These are phyloP conservation scores for Chaetodon trifasciatus DNA, from an alignment of 2,797 vertebrate species.

Conservation along the genomic window DNA sequence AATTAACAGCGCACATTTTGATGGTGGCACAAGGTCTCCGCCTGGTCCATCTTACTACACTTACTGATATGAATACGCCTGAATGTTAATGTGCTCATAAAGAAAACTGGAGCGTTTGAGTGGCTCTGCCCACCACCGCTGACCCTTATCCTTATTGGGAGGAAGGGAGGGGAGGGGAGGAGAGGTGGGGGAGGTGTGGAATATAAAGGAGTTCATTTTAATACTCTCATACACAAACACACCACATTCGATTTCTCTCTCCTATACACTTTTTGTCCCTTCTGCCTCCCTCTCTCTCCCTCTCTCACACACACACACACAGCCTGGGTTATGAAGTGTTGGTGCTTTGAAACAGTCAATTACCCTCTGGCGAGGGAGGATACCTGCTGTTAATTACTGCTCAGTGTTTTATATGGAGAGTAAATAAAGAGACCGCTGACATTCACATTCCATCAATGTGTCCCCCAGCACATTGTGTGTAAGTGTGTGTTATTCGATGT, in stretches of 20 bases:
- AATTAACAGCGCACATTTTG: constrained; percentile 73
- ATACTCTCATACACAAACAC: constrained; percentile 82
- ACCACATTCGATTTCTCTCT: constrained; percentile 55
- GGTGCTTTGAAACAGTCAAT: constrained; percentile 99
- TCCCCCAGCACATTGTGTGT: constrained; percentile 90
- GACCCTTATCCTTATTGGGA: constrained; percentile 92
- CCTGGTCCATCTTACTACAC: constrained; percentile 83
- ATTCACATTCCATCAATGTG: constrained; percentile 99
- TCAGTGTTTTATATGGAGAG: constrained; percentile 96
- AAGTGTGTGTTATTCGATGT: constrained; percentile 63
- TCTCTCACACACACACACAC: constrained; percentile 51
- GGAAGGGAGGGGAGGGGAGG: constrained; percentile 81
- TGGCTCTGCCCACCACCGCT: constrained; percentile 92
- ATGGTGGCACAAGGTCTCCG: constrained; percentile 75
- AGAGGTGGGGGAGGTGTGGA: constrained; percentile 88
- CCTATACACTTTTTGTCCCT: constrained; percentile 58
- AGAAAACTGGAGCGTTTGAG: constrained; percentile 94
- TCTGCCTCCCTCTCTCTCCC: constrained; percentile 34
- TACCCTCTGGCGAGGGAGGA: constrained; percentile 97
- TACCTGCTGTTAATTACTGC: constrained; percentile 99
- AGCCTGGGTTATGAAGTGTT: constrained; percentile 93
- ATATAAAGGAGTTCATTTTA: constrained; percentile 91
- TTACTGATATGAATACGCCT: constrained; percentile 95
- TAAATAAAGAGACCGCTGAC: constrained; percentile 99
- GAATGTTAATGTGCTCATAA: constrained; percentile 97